phyloP scores from a whole-genome alignment of 2,888 invertebrate genomes.

The Bombylius discolor region DNA sequence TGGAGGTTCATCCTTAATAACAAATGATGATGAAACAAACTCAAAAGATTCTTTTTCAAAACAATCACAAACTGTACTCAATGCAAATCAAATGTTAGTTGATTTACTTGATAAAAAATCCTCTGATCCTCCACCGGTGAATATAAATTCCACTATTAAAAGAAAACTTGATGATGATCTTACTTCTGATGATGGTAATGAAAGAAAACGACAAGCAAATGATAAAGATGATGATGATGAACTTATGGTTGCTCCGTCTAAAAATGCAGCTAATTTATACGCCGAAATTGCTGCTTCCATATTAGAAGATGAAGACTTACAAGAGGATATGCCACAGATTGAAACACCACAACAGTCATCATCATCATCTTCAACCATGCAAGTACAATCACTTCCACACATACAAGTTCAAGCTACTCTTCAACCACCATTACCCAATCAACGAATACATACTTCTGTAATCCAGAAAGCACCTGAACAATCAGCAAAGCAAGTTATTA shows the following conservation, averaged over 20 bases:
- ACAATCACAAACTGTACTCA: constrained; percentile 25
- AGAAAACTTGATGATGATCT: constrained; percentile 23
- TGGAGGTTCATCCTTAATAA: constrained; percentile 15
- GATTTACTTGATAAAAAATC: constrained; percentile 69
- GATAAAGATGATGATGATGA: constrained; percentile 38
- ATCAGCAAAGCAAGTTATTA: constrained; percentile 29
- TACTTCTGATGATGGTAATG: constrained; percentile 20
- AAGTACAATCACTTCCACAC: constrained; percentile 17
- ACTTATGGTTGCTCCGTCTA: constrained; percentile 41
- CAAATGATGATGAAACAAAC: constrained; percentile 42
- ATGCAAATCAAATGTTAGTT: constrained; percentile 62
- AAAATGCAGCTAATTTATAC: constrained; percentile 73
- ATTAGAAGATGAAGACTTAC: constrained; percentile 61
- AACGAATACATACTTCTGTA: constrained; percentile 6
- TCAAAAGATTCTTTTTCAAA: constrained; percentile 37
- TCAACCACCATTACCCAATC: not conserved
- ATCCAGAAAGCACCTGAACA: constrained; percentile 18
- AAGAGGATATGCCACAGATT: not conserved
- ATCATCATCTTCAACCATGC: constrained; percentile 15
- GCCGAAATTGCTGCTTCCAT: constrained; percentile 76
- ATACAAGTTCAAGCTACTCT: constrained; percentile 17
- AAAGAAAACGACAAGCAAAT: constrained; percentile 37
- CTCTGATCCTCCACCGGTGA: constrained; percentile 36
- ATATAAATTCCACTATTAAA: constrained; percentile 24
- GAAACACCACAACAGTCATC: constrained; percentile 16